phyloP scores from a whole-genome alignment of 2,797 vertebrate species.

The Hippopotamyrus pictus region DNA sequence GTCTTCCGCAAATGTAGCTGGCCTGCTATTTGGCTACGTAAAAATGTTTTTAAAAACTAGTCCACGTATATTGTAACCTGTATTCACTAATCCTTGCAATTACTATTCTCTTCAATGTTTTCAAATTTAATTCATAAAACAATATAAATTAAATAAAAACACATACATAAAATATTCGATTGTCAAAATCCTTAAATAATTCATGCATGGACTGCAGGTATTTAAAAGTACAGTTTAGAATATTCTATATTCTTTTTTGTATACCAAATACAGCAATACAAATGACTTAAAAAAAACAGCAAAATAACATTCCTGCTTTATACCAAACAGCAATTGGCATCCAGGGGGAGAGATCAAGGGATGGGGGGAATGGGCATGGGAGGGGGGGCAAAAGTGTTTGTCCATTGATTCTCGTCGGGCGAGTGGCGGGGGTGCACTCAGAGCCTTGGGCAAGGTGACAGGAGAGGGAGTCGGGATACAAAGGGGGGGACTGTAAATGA shows the following conservation, averaged over 20 bases:
- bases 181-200: not conserved
- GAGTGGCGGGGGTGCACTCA: constrained; percentile 37
- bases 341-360: constrained; percentile 14
- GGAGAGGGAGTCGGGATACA: constrained; percentile 20
- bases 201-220: not conserved
- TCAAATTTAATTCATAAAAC: not conserved
- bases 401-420: constrained; percentile 43
- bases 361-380: not conserved
- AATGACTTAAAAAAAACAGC: not conserved
- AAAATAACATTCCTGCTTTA: not conserved
- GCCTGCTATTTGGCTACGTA: not conserved
- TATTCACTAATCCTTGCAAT: not conserved
- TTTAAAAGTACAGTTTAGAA: not conserved
- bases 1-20: not conserved
- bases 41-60: not conserved
- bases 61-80: not conserved
- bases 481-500: constrained; percentile 21
- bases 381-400: constrained; percentile 46
- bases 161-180: not conserved
- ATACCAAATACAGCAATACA: not conserved
- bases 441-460: constrained; percentile 49
- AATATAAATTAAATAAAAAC: not conserved
- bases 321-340: constrained; percentile 32
- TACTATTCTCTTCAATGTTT: not conserved
- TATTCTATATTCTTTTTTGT: not conserved